These are phyloP conservation scores for Carterocephalus palaemon DNA, from an alignment of 2,888 invertebrate genomes.

Conservation along the genomic window DNA sequence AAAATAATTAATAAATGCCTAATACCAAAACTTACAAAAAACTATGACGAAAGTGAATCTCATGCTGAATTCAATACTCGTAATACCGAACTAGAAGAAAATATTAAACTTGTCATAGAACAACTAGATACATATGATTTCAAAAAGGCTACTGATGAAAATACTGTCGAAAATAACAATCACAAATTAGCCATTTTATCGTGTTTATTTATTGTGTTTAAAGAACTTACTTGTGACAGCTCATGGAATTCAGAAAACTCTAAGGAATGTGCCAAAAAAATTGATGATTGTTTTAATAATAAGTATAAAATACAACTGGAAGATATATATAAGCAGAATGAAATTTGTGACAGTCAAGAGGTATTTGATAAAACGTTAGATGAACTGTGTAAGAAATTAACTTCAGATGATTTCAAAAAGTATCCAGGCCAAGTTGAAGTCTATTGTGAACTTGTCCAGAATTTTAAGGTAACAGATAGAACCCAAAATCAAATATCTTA, in stretches of 20 bases:
- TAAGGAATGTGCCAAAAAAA: conserved; percentile 40
- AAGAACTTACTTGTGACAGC: conserved; percentile 46
- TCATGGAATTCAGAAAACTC: conserved; percentile 49
- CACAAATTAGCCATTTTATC: conserved; percentile 41
- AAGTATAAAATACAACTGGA: conserved; percentile 43
- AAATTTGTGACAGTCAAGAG: conserved; percentile 45
- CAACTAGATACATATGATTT: conserved; percentile 44
- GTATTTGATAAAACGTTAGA: conserved; percentile 56
- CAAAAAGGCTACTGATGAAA: conserved; percentile 1
- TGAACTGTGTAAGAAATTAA: conserved; percentile 52
- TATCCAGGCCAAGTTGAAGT: conserved; percentile 60
- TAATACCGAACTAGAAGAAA: conserved; percentile 41
- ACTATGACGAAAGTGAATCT: conserved; percentile 46
- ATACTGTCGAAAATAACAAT: conserved; percentile 29
- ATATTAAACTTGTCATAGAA: conserved; percentile 42
- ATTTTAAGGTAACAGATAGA: conserved; percentile 44
- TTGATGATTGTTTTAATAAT: conserved; percentile 46
- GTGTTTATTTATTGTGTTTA: conserved; percentile 48
- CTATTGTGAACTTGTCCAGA: conserved; percentile 46
- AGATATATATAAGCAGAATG: conserved; percentile 38
- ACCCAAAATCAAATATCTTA: no score
- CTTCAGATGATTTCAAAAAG: conserved; percentile 51
- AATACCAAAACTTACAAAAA: conserved; percentile 50
- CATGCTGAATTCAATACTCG: conserved; percentile 51
- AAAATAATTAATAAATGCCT: conserved; percentile 38